Evolutionary conservation across 2,113 vertebrate genomes (phyloP), one percentile per base, ranked within the genome.

Genomic region (Thomomys bottae): DNA sequence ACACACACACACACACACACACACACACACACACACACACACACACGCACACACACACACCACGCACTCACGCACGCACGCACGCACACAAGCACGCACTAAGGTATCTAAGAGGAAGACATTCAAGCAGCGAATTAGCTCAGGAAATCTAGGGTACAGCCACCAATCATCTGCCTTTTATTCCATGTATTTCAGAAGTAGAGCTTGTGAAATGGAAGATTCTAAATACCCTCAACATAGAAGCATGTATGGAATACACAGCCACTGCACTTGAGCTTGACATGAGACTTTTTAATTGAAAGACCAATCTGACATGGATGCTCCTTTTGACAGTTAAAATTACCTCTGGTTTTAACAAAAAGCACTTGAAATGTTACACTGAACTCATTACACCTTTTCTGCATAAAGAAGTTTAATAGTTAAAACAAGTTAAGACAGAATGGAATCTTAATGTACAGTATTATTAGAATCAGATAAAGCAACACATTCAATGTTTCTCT

Each of bases 271-370:
- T 97, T 90, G 88, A 95, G 91, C 94, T 94, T 94, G 94, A 88
- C 93, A 93, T 75, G 85, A 95, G 94, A 94, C 89, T 96, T 93
- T 88, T 95, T 95, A 95, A 96, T 95, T 95, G 95, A 97, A 96
- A 97, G 95, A 95, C 94, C 93, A 91, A 96, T 96, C 96, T 95
- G 96, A 96, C 95, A 95, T 93, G 94, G 94, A 94, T 96, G 95
- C 92, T 96, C 88, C 95, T 95, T 95, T 91, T 97, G 94, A 96
- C 95, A 96, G 95, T 95, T 94, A 96, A 95, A 97, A 97, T 94
- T 96, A 96, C 97, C 94, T 96, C 96, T 95, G 96, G 96, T 93
- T 96, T 73, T 96, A 97, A 71, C 91, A 97, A 97, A 97, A 96
- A 95, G 75, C 84, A 93, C 91, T 96, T 85, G 84, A 92, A 93